Conservation (phyloP, 2,113 vertebrate genomes). For the Hylia prasina region DNA sequence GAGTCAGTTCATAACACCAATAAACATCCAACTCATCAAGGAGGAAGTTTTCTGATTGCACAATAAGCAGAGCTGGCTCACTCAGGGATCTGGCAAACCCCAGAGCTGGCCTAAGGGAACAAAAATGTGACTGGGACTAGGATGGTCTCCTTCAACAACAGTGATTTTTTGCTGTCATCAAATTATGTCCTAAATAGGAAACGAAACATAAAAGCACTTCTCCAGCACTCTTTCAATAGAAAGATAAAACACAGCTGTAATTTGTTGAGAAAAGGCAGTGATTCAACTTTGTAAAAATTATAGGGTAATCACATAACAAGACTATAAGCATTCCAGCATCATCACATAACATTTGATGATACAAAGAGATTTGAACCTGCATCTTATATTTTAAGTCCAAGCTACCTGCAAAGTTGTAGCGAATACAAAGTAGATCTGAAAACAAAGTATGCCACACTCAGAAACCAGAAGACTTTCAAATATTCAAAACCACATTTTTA, state of each 20-base stretch:
- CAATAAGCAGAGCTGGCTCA: neutral
- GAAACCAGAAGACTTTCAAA: neutral
- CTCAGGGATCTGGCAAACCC: neutral
- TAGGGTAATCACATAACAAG: neutral
- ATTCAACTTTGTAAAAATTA: neutral
- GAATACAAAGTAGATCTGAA: neutral
- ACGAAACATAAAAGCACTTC: neutral
- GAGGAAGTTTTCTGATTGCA: neutral
- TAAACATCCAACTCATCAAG: neutral
- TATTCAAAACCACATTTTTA: neutral
- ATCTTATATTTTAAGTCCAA: neutral
- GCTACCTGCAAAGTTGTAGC: neutral
- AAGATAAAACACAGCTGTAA: neutral
- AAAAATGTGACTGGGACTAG: neutral
- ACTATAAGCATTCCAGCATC: neutral
- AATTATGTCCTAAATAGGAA: neutral
- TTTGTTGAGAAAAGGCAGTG: neutral
- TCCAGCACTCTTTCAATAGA: neutral
- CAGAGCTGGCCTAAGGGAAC: neutral
- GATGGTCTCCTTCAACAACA: neutral
- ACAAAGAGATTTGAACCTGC: neutral
- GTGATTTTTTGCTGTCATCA: neutral
- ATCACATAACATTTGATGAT: neutral
- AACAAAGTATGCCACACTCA: neutral
- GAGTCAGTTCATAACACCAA: neutral